A percentile compares a stretch with the other conserved stretches of the same genome.
These are phyloP conservation scores for Saccostrea cuccullata DNA, from an alignment of 1,140 invertebrate genomes.

Conservation along the genomic window DNA sequence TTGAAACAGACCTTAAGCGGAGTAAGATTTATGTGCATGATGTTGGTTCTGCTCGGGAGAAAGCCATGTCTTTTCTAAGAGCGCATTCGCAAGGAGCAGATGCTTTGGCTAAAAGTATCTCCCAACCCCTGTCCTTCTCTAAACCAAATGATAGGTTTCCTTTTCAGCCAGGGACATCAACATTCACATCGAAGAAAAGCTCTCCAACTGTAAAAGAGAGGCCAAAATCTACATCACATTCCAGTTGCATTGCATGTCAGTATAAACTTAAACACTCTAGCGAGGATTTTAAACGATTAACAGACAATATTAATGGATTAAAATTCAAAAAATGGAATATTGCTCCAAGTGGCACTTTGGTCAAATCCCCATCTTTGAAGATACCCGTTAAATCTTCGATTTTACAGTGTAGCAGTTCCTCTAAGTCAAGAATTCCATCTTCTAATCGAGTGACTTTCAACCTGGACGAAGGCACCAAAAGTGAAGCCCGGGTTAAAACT, in stretches of 20 bases:
- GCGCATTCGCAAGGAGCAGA: slow-evolving; percentile 30
- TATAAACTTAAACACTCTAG: slow-evolving; percentile 50
- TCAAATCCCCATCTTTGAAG: slow-evolving; percentile 26
- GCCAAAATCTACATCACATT: not conserved
- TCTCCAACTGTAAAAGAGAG: slow-evolving; percentile 12
- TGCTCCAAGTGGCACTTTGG: slow-evolving; percentile 30
- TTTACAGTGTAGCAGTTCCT: not conserved
- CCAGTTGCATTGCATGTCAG: slow-evolving; percentile 47
- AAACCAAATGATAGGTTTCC: slow-evolving; percentile 47
- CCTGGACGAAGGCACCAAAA: not conserved
- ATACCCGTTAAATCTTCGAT: not conserved
- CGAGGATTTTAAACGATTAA: slow-evolving; percentile 40
- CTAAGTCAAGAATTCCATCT: not conserved
- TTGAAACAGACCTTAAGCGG: slow-evolving; percentile 16
- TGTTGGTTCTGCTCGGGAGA: slow-evolving; percentile 1
- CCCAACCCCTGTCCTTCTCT: not conserved
- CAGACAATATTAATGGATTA: not conserved
- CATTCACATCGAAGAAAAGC: slow-evolving; percentile 35
- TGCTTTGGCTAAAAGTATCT: not conserved
- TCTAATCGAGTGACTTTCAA: not conserved
- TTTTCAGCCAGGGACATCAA: slow-evolving; percentile 39
- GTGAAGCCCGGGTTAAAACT: not conserved
- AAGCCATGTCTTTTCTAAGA: slow-evolving; percentile 29
- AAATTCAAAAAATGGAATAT: slow-evolving; percentile 38
- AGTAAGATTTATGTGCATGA: not conserved